Percentiles rank a stretch among this genome's conserved stretches.
These are phyloP conservation scores for Volucella inflata DNA, from an alignment of 2,888 invertebrate genomes.

Conservation along the genomic window DNA sequence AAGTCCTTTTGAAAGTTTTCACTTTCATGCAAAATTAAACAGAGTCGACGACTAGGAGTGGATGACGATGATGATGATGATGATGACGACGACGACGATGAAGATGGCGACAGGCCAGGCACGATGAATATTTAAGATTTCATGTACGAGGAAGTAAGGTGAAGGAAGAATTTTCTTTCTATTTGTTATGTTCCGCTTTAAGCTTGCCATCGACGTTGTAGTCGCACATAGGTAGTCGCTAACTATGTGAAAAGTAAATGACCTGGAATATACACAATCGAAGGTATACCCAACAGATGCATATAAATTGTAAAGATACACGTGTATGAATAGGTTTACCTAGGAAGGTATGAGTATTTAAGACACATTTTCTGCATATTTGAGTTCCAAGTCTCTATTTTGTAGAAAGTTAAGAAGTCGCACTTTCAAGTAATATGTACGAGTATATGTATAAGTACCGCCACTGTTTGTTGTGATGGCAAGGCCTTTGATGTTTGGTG, in stretches of 20 bases:
- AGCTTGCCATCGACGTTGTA: slow-evolving; percentile 11
- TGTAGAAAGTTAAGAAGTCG: slow-evolving; percentile 17
- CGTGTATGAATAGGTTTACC: too few species aligned
- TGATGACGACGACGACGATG: neutral
- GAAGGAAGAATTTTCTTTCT: slow-evolving; percentile 51
- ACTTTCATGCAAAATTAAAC: slow-evolving; percentile 76
- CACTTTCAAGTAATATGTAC: slow-evolving; percentile 27
- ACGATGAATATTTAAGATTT: neutral
- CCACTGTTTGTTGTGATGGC: slow-evolving; percentile 9
- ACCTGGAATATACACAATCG: slow-evolving; percentile 61
- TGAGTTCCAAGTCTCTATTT: slow-evolving; percentile 39
- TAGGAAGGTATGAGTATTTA: slow-evolving; percentile 51
- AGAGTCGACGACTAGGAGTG: slow-evolving; percentile 41
- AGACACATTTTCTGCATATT: slow-evolving; percentile 66
- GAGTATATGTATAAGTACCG: slow-evolving; percentile 21
- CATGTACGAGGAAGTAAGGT: neutral
- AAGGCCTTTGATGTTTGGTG: slow-evolving; percentile 49
- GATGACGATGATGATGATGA: neutral
- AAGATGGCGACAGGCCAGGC: neutral
- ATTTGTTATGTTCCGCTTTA: slow-evolving; percentile 46
- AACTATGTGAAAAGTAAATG: slow-evolving; percentile 62
- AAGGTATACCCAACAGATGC: neutral
- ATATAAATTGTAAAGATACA: neutral
- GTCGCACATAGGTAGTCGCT: slow-evolving; percentile 22
- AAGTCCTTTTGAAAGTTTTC: slow-evolving; percentile 74